Conservation (phyloP, 1,140 invertebrate species). For the Atta colombica region DNA sequence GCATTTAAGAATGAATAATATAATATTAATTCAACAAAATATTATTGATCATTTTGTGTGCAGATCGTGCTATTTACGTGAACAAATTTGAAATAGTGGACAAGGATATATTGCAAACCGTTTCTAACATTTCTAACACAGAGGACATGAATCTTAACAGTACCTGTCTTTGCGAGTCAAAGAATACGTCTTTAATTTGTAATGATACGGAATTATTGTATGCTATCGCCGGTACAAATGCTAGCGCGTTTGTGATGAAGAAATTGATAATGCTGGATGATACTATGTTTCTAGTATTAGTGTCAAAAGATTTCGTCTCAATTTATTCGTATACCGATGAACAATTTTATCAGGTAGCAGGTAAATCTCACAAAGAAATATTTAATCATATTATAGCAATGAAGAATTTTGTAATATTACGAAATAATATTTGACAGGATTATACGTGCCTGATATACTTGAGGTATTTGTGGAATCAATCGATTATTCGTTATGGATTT, state of each 20-base stretch:
- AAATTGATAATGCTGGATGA: constrained; percentile 55
- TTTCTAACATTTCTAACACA: neutral
- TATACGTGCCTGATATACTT: constrained; percentile 69
- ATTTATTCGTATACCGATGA: constrained; percentile 62
- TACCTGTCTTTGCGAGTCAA: constrained; percentile 41
- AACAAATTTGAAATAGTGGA: constrained; percentile 70
- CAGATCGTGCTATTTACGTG: constrained; percentile 72
- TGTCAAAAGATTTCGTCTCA: constrained; percentile 63
- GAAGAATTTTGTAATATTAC: constrained; percentile 32
- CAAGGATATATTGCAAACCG: constrained; percentile 35
- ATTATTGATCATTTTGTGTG: constrained; percentile 33
- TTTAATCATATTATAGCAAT: neutral
- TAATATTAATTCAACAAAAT: constrained; percentile 13
- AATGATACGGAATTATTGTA: constrained; percentile 6
- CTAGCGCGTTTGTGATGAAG: constrained; percentile 34
- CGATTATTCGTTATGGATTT: constrained; percentile 74
- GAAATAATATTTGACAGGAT: constrained; percentile 62
- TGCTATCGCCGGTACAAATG: constrained; percentile 25
- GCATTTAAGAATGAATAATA: neutral
- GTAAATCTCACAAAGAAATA: constrained; percentile 43
- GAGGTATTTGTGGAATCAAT: constrained; percentile 62
- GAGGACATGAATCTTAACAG: constrained; percentile 10
- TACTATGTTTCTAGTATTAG: constrained; percentile 39
- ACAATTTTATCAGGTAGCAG: constrained; percentile 51
- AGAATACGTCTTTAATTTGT: constrained; percentile 50